phyloP scores from a whole-genome alignment of 2,797 vertebrate genomes.

The Danio aesculapii region DNA sequence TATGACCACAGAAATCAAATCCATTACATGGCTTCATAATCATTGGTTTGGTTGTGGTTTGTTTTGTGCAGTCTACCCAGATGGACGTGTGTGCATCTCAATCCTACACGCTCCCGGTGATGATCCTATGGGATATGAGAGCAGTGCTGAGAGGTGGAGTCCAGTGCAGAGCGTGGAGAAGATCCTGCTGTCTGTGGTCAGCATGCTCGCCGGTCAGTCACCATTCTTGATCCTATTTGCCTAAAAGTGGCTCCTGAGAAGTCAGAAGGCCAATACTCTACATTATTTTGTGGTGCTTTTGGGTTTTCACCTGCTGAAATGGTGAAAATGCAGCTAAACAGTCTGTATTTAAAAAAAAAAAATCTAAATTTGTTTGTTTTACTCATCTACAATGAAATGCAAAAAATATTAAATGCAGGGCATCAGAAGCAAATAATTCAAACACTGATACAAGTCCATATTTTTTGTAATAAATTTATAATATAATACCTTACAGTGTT shows the following conservation, averaged over 20 bases:
- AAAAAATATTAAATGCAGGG: no score
- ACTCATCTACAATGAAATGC: no score
- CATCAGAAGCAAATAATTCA: no score
- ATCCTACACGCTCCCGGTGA: constrained; percentile 96
- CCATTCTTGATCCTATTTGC: neutral
- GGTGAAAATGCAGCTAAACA: neutral
- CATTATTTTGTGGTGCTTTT: neutral
- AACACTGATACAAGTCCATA: no score
- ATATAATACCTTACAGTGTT: no score
- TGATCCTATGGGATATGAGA: constrained; percentile 98
- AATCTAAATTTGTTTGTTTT: no score
- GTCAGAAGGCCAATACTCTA: neutral
- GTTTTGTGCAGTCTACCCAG: constrained; percentile 88
- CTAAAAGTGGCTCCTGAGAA: neutral
- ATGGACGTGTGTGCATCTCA: constrained; percentile 96
- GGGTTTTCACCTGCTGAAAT: neutral
- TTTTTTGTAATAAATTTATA: no score
- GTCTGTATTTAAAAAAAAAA: no score
- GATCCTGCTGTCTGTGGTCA: constrained; percentile 76
- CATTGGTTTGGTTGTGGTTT: neutral
- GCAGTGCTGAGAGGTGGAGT: constrained; percentile 97
- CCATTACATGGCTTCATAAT: neutral
- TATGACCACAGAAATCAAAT: neutral
- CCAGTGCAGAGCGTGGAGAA: constrained; percentile 98
- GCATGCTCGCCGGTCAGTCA: constrained; percentile 58